These are phyloP conservation scores for Anthophora plumipes DNA, from an alignment of 2,888 invertebrate genomes.

Conservation along the genomic window DNA sequence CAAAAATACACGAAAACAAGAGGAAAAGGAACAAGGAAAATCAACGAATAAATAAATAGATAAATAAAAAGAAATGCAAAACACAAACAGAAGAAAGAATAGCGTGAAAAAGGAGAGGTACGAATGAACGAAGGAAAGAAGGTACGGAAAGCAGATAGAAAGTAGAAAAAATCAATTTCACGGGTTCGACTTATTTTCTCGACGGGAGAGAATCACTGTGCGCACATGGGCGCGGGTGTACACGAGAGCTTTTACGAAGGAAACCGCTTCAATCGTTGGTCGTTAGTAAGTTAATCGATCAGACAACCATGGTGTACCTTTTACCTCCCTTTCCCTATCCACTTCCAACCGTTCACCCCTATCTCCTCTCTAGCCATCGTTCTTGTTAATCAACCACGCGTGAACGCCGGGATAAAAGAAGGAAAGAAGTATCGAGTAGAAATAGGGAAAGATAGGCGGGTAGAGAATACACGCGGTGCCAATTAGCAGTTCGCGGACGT, in stretches of 20 bases:
- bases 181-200: conserved; percentile 9
- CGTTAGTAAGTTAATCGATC: conserved; percentile 55
- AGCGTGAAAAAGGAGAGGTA: no score
- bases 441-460: conserved; percentile 44
- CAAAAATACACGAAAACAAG: not conserved
- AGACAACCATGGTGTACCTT: not conserved
- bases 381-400: conserved; percentile 36
- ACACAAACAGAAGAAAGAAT: no score
- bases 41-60: no score
- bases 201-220: not conserved
- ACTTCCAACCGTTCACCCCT: not conserved
- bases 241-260: conserved; percentile 11
- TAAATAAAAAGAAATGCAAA: no score
- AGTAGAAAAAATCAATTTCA: not conserved
- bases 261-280: conserved; percentile 31
- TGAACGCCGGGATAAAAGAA: not conserved
- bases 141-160: no score
- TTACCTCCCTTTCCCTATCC: not conserved
- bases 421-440: conserved; percentile 9
- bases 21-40: no score
- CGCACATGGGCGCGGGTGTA: not conserved
- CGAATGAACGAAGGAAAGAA: not conserved
- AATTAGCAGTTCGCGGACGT: conserved; percentile 71
- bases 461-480: conserved; percentile 65
- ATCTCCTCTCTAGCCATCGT: not conserved